phyloP scores from a whole-genome alignment of 1,140 invertebrate genomes.

The Wasmannia auropunctata region DNA sequence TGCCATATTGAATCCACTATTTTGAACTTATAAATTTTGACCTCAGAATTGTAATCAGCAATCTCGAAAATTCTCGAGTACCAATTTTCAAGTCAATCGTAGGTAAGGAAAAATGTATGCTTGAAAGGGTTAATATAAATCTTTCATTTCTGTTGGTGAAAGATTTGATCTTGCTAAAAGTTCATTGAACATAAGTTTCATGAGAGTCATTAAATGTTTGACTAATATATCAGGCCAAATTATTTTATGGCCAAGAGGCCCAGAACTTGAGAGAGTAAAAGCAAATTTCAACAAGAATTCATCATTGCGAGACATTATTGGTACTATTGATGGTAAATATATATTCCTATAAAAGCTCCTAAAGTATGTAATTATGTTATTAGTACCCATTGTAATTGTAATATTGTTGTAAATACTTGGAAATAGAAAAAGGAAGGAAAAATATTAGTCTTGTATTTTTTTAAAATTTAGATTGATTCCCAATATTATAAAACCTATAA shows the following conservation, averaged over 20 bases:
- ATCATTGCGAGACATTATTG: background rate
- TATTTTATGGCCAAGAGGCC: background rate
- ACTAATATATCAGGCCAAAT: background rate
- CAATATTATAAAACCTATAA: conserved; percentile 4
- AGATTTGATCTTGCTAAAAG: background rate
- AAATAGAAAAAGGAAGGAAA: background rate
- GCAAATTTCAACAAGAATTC: background rate
- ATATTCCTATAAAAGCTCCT: background rate
- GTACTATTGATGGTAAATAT: conserved; percentile 12
- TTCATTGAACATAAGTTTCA: conserved; percentile 1
- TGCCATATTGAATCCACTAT: no score
- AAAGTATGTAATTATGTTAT: conserved; percentile 6
- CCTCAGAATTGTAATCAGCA: no score
- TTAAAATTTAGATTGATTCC: background rate
- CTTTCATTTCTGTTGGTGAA: background rate
- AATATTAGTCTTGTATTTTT: background rate
- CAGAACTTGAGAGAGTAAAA: background rate
- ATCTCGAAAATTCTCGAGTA: no score
- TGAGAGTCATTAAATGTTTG: background rate
- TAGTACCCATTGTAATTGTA: background rate
- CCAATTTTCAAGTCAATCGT: no score
- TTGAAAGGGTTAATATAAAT: background rate
- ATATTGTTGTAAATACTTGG: background rate
- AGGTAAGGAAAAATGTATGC: no score
- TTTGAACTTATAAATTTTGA: no score